Evolutionary conservation across 2,113 vertebrate species (phyloP), one percentile per base, ranked within the genome.

Genomic region (Acinonyx jubatus): DNA sequence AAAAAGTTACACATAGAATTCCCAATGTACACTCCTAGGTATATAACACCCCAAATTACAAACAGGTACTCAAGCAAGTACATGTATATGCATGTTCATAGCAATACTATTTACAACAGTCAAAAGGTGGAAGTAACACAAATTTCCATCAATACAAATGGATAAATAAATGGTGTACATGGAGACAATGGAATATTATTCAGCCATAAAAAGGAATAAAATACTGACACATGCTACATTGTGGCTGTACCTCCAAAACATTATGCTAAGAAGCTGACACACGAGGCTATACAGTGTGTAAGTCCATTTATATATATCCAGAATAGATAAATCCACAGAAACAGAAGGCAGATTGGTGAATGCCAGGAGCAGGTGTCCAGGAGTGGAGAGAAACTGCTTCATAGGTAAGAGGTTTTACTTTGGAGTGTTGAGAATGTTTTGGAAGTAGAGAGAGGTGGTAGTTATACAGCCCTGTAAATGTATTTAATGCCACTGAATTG

Each of bases 201-300:
- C 15, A 65, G 50, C 29, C 25, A 92, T 38, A 65, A 80, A 93
- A 88, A 96, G 61, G n/a, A 84, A 97, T 76, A 80, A 94, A 95
- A 18, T 65, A 81, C 16, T 36, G 4, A 57, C 7, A 41, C 21
- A n/a, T 19, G 11, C 48, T 95, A 90, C 9, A 66, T 57, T 29
- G 29, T 84, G 33, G 31, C 29, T 81, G 7, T 63, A 83, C 6
- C 31, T 91, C 7, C 23, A 90, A 83, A 96, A 88, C 12, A 83
- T 38, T 33, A 83, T 23, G 36, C 8, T 79, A 63, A 92, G 38
- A 89, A 69, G 68, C 7, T 61, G 31, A 89, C n/a, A 65, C 14
- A 50, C 36, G 80, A 31, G 36, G 8, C n/a, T 36, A 83, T 7
- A 81, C 15, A 29, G 3, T 74, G 23, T 33, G 76, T 50, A 41